A percentile compares a stretch with the other conserved stretches of the same genome.
Evolutionary conservation across 2,113 vertebrate genomes (phyloP).

Genomic region (Nerophis ophidion): DNA sequence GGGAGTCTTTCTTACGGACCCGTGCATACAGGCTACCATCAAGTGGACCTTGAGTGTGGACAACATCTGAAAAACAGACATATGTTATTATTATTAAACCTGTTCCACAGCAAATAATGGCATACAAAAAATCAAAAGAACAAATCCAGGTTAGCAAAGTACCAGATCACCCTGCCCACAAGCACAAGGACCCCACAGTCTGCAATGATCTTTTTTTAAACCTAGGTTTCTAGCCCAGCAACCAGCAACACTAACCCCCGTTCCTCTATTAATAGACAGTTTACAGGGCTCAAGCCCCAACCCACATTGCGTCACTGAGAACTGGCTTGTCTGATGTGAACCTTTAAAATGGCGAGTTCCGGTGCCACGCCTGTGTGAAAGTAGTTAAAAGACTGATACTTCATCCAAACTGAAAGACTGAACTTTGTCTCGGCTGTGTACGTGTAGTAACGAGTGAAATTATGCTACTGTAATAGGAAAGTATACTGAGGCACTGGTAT

Average conservation of each 20-base stretch:
- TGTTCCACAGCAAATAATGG: background rate
- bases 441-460: background rate
- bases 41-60: conserved; percentile 90
- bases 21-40: conserved; percentile 93
- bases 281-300: conserved; percentile 34
- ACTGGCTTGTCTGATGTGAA: conserved; percentile 33
- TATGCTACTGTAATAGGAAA: background rate
- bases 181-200: conserved; percentile 23
- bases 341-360: conserved; percentile 22
- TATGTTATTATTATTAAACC: background rate
- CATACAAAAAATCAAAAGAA: background rate
- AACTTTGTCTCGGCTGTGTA: background rate
- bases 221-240: conserved; percentile 14
- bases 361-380: conserved; percentile 22
- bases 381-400: background rate
- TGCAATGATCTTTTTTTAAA: conserved; percentile 25
- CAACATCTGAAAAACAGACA: conserved; percentile 76
- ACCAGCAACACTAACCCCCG: conserved; percentile 35
- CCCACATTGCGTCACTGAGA: conserved; percentile 50
- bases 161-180: background rate
- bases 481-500: no score
- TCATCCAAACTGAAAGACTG: background rate
- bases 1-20: conserved; percentile 90
- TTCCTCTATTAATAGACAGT: conserved; percentile 52
- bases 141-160: background rate